Evolutionary conservation across 2,888 invertebrate genomes (phyloP).

Genomic region (Latheticus oryzae): DNA sequence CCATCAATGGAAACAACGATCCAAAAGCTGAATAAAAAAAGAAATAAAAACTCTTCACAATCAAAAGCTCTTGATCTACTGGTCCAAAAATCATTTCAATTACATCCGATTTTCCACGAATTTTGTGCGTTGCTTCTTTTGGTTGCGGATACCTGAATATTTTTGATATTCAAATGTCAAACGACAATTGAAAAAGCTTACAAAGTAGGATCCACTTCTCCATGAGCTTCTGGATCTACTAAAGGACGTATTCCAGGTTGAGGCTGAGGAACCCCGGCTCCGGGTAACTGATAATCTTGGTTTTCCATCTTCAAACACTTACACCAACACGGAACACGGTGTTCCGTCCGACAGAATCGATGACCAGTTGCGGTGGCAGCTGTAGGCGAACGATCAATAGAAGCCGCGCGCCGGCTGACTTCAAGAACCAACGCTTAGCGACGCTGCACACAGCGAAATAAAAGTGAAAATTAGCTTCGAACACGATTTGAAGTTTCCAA

Average conservation of each 20-base stretch:
- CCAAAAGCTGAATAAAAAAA: slow-evolving; percentile 99
- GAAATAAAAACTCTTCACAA: slow-evolving; percentile 98
- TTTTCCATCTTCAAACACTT: slow-evolving; percentile 53
- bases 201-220: slow-evolving; percentile 87
- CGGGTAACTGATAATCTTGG: slow-evolving; percentile 54
- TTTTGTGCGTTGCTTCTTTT: slow-evolving; percentile 90
- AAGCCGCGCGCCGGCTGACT: slow-evolving; percentile 38
- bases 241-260: slow-evolving; percentile 72
- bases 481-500: no score
- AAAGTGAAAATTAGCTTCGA: no score
- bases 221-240: slow-evolving; percentile 85
- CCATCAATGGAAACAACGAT: slow-evolving; percentile 97
- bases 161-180: slow-evolving; percentile 20
- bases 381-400: slow-evolving; percentile 43
- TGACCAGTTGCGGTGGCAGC: slow-evolving; percentile 38
- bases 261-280: slow-evolving; percentile 45
- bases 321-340: slow-evolving; percentile 29
- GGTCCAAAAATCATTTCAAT: slow-evolving; percentile 85
- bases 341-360: slow-evolving; percentile 39
- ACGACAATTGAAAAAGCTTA: slow-evolving; percentile 62
- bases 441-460: no score
- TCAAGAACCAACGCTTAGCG: no score
- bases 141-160: slow-evolving; percentile 88
- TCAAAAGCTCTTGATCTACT: slow-evolving; percentile 90
- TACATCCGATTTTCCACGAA: slow-evolving; percentile 86